phyloP scores from a whole-genome alignment of 1,140 invertebrate genomes.

The Lanistes nyassanus region DNA sequence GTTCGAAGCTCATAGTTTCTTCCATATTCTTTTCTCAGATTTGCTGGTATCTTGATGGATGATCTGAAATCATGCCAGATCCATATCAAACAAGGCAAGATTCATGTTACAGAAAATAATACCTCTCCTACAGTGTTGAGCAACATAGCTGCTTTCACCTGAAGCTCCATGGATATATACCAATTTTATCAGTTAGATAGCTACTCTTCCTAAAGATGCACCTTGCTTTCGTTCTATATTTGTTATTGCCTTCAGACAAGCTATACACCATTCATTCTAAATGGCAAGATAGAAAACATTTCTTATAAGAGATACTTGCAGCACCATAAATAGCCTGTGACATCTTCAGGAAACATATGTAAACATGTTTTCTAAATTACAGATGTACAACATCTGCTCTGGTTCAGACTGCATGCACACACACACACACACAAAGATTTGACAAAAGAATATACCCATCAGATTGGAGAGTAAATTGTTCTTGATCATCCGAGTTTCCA shows the following conservation, averaged over 20 bases:
- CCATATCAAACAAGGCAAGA: neutral
- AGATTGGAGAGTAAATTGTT: slow-evolving; percentile 11
- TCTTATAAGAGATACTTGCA: slow-evolving; percentile 25
- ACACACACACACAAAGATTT: neutral
- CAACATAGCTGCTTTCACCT: too few species aligned
- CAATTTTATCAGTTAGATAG: too few species aligned
- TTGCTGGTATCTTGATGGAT: slow-evolving; percentile 36
- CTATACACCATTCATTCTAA: neutral
- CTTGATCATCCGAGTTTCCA: neutral
- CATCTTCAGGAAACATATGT: too few species aligned
- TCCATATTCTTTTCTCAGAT: slow-evolving; percentile 29
- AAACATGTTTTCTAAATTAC: too few species aligned
- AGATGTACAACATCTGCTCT: too few species aligned
- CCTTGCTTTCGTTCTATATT: neutral
- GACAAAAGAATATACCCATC: neutral
- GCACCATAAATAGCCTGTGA: neutral
- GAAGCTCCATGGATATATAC: too few species aligned
- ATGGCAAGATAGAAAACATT: slow-evolving; percentile 2
- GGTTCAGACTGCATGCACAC: neutral
- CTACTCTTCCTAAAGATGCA: too few species aligned
- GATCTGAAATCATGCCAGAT: slow-evolving; percentile 24
- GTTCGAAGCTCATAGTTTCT: slow-evolving; percentile 34
- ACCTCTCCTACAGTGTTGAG: too few species aligned
- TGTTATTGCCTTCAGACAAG: neutral
- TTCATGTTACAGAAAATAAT: slow-evolving; percentile 2